Evolutionary conservation across 2,888 invertebrate genomes (phyloP).

Genomic region (Tanytarsus gracilentus): DNA sequence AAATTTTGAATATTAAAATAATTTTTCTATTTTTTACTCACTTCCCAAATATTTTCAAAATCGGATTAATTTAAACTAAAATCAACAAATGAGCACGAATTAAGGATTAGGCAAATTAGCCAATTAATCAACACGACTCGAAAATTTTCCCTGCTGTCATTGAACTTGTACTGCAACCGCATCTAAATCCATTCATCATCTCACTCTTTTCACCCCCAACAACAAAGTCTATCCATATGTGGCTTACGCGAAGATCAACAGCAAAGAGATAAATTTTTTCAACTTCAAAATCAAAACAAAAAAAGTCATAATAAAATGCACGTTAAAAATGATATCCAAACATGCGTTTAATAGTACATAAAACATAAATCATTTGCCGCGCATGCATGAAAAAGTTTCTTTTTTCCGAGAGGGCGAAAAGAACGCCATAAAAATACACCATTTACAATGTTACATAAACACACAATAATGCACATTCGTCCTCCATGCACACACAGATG

Average conservation of each 20-base stretch:
- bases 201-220: constrained; percentile 21
- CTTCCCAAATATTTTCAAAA: too few species aligned
- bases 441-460: constrained; percentile 14
- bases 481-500: too few species aligned
- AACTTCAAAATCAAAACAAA: constrained; percentile 1
- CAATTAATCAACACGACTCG: constrained; percentile 17
- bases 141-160: neutral
- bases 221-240: too few species aligned
- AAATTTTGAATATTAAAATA: too few species aligned
- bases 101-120: constrained; percentile 25
- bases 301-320: constrained; percentile 22
- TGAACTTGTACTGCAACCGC: neutral
- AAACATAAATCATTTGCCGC: constrained; percentile 15
- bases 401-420: neutral
- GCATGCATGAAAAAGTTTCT: neutral
- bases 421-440: constrained; percentile 10
- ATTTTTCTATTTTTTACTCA: too few species aligned
- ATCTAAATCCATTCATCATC: constrained; percentile 18
- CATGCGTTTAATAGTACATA: constrained; percentile 24
- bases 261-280: neutral
- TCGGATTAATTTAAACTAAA: constrained; percentile 4
- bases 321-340: constrained; percentile 26
- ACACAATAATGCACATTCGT: too few species aligned
- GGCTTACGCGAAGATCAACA: neutral
- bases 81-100: constrained; percentile 25